These are phyloP conservation scores for Lota lota DNA, from an alignment of 2,113 vertebrate genomes.

Conservation along the genomic window DNA sequence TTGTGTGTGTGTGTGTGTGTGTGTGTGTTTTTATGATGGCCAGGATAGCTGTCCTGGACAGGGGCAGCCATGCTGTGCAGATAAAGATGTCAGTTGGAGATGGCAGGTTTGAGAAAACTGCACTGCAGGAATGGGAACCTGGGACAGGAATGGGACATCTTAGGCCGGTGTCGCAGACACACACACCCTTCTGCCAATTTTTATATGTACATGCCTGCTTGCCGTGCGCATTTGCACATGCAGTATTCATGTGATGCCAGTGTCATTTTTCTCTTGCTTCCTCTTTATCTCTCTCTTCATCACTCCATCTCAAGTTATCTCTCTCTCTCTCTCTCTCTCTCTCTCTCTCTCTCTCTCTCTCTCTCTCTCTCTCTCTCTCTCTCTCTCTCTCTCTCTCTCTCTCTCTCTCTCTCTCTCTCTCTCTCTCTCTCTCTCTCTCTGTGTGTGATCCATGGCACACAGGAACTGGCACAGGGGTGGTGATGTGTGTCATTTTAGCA, in stretches of 20 bases:
- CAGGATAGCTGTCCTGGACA: slow-evolving; percentile 29
- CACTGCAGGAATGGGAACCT: slow-evolving; percentile 16
- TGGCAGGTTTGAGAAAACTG: slow-evolving; percentile 40
- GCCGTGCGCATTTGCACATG: slow-evolving; percentile 19
- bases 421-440: neutral
- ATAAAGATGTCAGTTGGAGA: slow-evolving; percentile 41
- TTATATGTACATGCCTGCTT: slow-evolving; percentile 23
- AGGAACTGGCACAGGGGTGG: slow-evolving; percentile 29
- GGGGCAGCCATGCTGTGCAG: slow-evolving; percentile 23
- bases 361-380: slow-evolving; percentile 1
- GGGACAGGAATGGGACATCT: slow-evolving; percentile 24
- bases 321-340: neutral
- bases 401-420: neutral
- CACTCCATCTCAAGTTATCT: neutral
- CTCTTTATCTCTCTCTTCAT: neutral
- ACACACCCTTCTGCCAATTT: slow-evolving; percentile 4
- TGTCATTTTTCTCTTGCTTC: neutral
- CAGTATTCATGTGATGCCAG: slow-evolving; percentile 5
- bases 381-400: neutral
- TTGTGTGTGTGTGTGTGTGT: no score
- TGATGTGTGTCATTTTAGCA: slow-evolving; percentile 37
- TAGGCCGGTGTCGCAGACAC: slow-evolving; percentile 6
- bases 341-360: neutral
- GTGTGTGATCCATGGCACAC: slow-evolving; percentile 26
- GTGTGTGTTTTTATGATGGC: neutral